Evolutionary conservation across 2,888 invertebrate genomes (phyloP).

Genomic region (Lepidochitona cinerea): DNA sequence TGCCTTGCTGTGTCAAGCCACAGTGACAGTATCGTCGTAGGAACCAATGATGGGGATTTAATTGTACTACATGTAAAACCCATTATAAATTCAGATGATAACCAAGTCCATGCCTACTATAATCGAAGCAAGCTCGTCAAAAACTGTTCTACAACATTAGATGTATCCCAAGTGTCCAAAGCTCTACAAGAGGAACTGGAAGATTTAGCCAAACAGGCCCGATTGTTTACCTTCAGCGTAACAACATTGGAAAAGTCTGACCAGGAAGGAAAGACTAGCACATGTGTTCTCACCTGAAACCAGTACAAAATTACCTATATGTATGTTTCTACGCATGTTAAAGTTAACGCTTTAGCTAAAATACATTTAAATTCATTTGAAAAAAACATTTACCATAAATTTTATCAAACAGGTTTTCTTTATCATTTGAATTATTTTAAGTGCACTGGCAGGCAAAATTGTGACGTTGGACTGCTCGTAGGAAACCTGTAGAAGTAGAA

Average conservation of each 20-base stretch:
- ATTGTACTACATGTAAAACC: background rate
- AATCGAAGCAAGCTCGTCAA: background rate
- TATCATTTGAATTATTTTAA: too few relatives aligned
- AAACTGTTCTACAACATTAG: background rate
- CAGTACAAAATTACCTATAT: too few relatives aligned
- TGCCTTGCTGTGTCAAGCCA: slow-evolving; percentile 17
- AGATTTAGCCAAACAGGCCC: background rate
- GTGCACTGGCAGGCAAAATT: too few relatives aligned
- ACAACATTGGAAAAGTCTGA: background rate
- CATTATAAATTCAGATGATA: background rate
- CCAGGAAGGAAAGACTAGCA: background rate
- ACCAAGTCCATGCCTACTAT: background rate
- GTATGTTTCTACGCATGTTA: too few relatives aligned
- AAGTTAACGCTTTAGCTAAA: too few relatives aligned
- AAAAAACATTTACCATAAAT: too few relatives aligned
- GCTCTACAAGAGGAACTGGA: background rate
- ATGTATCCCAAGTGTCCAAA: background rate
- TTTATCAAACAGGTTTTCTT: too few relatives aligned
- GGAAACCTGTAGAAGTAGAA: too few relatives aligned
- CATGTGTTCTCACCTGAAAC: background rate
- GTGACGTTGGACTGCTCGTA: too few relatives aligned
- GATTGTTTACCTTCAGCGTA: background rate
- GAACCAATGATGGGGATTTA: background rate
- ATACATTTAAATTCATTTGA: too few relatives aligned
- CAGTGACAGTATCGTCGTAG: background rate